Conservation (phyloP, 2,888 invertebrate genomes). For the Cerastis leucographa region DNA sequence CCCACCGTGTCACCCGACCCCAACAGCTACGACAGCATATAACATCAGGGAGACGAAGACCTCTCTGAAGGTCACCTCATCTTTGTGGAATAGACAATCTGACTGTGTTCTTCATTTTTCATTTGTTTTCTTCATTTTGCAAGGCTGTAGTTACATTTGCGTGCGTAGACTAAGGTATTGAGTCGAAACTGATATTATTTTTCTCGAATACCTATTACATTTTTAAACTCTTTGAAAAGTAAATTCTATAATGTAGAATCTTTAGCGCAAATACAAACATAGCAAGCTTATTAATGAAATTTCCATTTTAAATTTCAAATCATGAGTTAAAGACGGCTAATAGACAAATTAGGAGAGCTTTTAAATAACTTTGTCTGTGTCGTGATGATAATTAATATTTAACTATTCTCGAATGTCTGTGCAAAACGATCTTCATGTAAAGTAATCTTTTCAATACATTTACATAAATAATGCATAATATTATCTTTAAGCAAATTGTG, state of each 20-base stretch:
- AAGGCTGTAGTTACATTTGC: slow-evolving; percentile 45
- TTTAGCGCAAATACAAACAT: slow-evolving; percentile 37
- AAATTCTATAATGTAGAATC: not conserved
- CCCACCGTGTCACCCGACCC: slow-evolving; percentile 84
- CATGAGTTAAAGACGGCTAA: slow-evolving; percentile 5
- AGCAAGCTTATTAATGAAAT: slow-evolving; percentile 11
- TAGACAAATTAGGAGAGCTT: slow-evolving; percentile 14
- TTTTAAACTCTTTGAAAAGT: not conserved
- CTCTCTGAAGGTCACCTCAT: slow-evolving; percentile 83
- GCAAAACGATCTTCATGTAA: not conserved
- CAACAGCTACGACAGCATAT: slow-evolving; percentile 90
- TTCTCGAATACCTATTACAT: not conserved
- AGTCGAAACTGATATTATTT: slow-evolving; percentile 17
- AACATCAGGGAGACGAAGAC: slow-evolving; percentile 82
- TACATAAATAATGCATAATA: slow-evolving; percentile 34
- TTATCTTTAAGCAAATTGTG: slow-evolving; percentile 8
- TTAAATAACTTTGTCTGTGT: slow-evolving; percentile 16
- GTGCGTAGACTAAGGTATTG: not conserved
- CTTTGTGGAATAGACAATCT: slow-evolving; percentile 79
- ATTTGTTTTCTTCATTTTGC: slow-evolving; percentile 46
- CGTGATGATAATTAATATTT: slow-evolving; percentile 34
- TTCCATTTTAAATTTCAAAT: slow-evolving; percentile 30
- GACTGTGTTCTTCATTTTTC: slow-evolving; percentile 48
- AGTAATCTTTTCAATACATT: slow-evolving; percentile 11
- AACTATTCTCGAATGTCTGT: slow-evolving; percentile 18